Evolutionary conservation across 1,140 invertebrate species (phyloP).

Genomic region (Planococcus citri): DNA sequence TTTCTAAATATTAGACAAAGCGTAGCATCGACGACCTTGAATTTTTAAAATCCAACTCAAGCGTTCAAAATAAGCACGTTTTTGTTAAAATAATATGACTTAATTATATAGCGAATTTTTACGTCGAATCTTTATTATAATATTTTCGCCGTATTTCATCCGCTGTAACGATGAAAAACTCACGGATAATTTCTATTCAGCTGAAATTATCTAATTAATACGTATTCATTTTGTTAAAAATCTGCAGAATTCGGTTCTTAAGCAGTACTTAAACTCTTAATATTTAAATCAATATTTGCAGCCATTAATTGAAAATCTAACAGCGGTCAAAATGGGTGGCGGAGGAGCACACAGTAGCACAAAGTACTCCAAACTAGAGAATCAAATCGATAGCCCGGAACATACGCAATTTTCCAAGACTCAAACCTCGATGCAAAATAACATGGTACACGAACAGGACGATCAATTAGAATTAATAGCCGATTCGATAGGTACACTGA

Average conservation of each 20-base stretch:
- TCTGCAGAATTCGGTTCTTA: too few relatives aligned
- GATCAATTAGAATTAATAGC: constrained; percentile 79
- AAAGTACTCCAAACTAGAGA: constrained; percentile 79
- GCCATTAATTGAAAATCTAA: constrained; percentile 40
- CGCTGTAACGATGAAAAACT: too few relatives aligned
- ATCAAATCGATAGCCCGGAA: constrained; percentile 63
- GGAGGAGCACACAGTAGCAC: constrained; percentile 54
- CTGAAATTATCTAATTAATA: too few relatives aligned
- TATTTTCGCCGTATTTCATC: too few relatives aligned
- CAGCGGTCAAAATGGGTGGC: constrained; percentile 38
- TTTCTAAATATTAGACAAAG: neutral
- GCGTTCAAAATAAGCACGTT: too few relatives aligned
- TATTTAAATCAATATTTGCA: too few relatives aligned
- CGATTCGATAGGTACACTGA: constrained; percentile 71
- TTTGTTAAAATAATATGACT: too few relatives aligned
- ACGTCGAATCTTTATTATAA: too few relatives aligned
- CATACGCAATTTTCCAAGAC: constrained; percentile 57
- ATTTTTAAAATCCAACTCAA: constrained; percentile 1
- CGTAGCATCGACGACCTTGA: neutral
- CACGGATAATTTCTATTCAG: too few relatives aligned
- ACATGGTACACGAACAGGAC: constrained; percentile 69
- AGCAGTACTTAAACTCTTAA: too few relatives aligned
- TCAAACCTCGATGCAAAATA: constrained; percentile 47
- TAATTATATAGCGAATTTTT: too few relatives aligned
- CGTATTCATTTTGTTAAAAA: too few relatives aligned